phyloP scores from a whole-genome alignment of 2,797 vertebrate species.

The Gouania willdenowi region DNA sequence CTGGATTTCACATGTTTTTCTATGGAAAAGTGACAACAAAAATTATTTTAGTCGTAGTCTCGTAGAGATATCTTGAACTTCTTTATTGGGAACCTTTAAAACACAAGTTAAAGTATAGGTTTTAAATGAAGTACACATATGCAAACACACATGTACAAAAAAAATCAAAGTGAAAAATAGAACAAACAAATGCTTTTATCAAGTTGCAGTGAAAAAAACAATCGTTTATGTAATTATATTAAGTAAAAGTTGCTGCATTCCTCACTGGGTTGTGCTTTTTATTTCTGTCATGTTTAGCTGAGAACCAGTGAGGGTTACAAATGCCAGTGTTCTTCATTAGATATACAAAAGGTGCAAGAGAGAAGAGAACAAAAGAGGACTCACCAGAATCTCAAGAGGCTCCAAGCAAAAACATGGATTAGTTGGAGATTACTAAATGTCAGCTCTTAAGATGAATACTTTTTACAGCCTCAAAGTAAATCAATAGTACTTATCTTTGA shows the following conservation, averaged over 20 bases:
- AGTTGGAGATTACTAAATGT: conserved; percentile 81
- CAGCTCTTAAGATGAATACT: conserved; percentile 77
- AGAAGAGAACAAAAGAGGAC: conserved; percentile 55
- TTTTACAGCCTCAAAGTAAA: conserved; percentile 78
- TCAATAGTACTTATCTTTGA: conserved; percentile 83
- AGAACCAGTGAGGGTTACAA: conserved; percentile 30
- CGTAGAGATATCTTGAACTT: too few relatives aligned
- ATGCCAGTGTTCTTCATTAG: conserved; percentile 42
- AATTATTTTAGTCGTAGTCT: too few relatives aligned
- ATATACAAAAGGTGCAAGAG: conserved; percentile 33
- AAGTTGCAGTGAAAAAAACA: not conserved
- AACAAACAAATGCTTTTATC: not conserved
- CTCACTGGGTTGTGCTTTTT: conserved; percentile 4
- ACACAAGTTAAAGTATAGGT: too few relatives aligned
- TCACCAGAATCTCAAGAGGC: conserved; percentile 61
- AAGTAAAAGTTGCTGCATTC: not conserved
- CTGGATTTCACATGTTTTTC: too few relatives aligned
- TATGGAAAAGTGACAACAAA: too few relatives aligned
- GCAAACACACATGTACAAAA: not conserved
- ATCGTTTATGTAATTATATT: not conserved
- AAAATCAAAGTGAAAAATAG: not conserved
- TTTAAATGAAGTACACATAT: not conserved
- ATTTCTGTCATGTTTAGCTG: not conserved
- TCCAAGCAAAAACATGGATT: conserved; percentile 72
- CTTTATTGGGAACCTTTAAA: too few relatives aligned